Percentiles rank a stretch among this genome's conserved stretches.
Conservation (phyloP, 2,113 vertebrate genomes). For the Protobothrops flavoviridis region DNA sequence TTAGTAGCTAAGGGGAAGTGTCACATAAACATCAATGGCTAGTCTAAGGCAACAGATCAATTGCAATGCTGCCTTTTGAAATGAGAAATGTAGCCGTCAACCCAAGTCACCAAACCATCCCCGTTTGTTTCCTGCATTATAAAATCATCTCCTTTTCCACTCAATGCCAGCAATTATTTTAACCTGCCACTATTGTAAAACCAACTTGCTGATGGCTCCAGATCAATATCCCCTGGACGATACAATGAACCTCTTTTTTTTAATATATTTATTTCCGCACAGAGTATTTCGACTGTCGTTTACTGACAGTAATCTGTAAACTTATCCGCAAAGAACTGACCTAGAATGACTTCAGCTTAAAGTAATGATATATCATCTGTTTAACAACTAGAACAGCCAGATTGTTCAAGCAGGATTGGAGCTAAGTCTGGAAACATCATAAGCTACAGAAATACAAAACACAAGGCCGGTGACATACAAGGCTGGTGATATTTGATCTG, state of each 20-base stretch:
- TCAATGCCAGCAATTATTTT: slow-evolving; percentile 34
- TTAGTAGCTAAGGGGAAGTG: not conserved
- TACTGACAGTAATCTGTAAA: slow-evolving; percentile 43
- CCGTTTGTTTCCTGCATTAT: slow-evolving; percentile 37
- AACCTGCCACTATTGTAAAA: slow-evolving; percentile 51
- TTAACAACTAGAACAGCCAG: slow-evolving; percentile 16
- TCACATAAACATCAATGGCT: not conserved
- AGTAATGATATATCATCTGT: slow-evolving; percentile 25
- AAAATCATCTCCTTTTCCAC: not conserved
- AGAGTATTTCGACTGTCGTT: not conserved
- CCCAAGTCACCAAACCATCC: not conserved
- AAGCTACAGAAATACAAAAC: slow-evolving; percentile 7
- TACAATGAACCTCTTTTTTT: slow-evolving; percentile 38
- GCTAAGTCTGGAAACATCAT: not conserved
- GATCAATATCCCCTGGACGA: slow-evolving; percentile 45
- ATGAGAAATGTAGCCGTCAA: slow-evolving; percentile 1
- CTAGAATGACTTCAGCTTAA: slow-evolving; percentile 28
- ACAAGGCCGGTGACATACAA: slow-evolving; percentile 8
- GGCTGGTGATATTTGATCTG: not conserved
- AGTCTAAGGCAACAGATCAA: not conserved
- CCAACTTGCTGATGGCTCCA: slow-evolving; percentile 49
- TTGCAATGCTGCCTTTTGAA: not conserved
- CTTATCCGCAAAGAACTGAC: slow-evolving; percentile 7
- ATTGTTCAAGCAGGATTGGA: slow-evolving; percentile 33
- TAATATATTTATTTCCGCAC: slow-evolving; percentile 23